phyloP scores from a whole-genome alignment of 2,797 vertebrate genomes.

The Siniperca obscura region DNA sequence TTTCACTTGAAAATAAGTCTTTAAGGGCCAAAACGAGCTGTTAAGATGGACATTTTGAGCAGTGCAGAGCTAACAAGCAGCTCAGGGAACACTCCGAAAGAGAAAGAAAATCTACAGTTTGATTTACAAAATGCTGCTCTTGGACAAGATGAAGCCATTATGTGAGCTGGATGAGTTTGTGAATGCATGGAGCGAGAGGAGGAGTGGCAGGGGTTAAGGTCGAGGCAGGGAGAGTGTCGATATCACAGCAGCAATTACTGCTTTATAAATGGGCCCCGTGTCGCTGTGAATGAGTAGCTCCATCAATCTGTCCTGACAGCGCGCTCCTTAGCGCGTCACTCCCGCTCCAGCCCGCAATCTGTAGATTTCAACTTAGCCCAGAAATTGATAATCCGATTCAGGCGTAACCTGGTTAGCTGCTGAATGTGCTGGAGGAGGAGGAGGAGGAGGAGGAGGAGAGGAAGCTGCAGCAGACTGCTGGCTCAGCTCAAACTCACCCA shows the following conservation, averaged over 20 bases:
- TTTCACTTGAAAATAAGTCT: conserved; percentile 6
- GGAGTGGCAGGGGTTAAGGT: conserved; percentile 85
- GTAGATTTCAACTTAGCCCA: conserved; percentile 90
- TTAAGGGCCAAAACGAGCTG: conserved; percentile 12
- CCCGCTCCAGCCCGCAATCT: conserved; percentile 87
- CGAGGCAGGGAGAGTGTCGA: conserved; percentile 88
- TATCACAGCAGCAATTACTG: conserved; percentile 91
- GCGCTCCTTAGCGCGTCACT: conserved; percentile 88
- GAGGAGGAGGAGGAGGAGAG: background rate
- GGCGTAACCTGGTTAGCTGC: conserved; percentile 88
- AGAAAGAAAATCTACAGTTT: conserved; percentile 63
- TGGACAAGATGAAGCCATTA: conserved; percentile 57
- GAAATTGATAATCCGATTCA: conserved; percentile 93
- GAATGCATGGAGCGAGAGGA: conserved; percentile 33
- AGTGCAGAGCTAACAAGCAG: conserved; percentile 47
- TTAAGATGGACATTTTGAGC: conserved; percentile 17
- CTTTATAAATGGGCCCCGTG: conserved; percentile 89
- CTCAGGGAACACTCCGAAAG: conserved; percentile 28
- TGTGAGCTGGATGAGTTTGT: conserved; percentile 36
- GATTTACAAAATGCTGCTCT: conserved; percentile 59
- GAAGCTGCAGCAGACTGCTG: conserved; percentile 32
- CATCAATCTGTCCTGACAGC: conserved; percentile 90
- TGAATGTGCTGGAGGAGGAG: conserved; percentile 77
- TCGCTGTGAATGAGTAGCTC: conserved; percentile 87
- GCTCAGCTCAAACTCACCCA: conserved; percentile 53